phyloP scores from a whole-genome alignment of 2,888 invertebrate genomes.

The Lacanobia wlatinum region DNA sequence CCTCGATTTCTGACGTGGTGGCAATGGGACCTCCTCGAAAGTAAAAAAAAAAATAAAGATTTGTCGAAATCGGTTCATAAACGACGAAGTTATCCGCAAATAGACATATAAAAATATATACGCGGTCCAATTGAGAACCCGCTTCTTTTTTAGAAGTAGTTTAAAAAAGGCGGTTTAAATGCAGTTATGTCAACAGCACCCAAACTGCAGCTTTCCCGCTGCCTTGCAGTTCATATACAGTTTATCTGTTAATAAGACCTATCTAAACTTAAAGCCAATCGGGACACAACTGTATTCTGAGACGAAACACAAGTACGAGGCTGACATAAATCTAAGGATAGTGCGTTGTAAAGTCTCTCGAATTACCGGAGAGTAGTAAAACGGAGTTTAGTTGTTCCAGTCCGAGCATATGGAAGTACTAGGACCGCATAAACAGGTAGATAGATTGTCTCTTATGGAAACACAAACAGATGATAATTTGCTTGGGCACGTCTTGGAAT shows the following conservation, averaged over 20 bases:
- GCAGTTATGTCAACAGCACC: not conserved
- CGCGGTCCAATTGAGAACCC: no score
- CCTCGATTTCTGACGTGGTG: no score
- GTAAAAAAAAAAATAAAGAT: no score
- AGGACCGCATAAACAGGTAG: not conserved
- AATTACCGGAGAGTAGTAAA: slow-evolving; percentile 30
- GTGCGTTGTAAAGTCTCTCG: slow-evolving; percentile 23
- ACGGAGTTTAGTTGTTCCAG: slow-evolving; percentile 21
- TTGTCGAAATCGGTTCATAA: no score
- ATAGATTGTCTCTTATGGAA: not conserved
- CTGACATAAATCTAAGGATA: slow-evolving; percentile 38
- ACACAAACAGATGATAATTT: not conserved
- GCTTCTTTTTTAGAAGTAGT: no score
- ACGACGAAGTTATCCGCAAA: no score
- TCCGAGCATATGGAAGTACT: not conserved
- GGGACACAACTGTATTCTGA: slow-evolving; percentile 7
- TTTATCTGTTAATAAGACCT: not conserved
- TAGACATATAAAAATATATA: no score
- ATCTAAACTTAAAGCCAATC: not conserved
- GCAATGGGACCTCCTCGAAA: no score
- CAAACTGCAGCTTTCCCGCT: not conserved
- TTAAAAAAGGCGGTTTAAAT: no score
- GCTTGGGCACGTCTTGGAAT: not conserved
- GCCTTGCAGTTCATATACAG: no score
- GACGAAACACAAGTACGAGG: slow-evolving; percentile 23